These are phyloP conservation scores for Drosophila guanche DNA, from an alignment of 1,140 invertebrate genomes.

Conservation along the genomic window DNA sequence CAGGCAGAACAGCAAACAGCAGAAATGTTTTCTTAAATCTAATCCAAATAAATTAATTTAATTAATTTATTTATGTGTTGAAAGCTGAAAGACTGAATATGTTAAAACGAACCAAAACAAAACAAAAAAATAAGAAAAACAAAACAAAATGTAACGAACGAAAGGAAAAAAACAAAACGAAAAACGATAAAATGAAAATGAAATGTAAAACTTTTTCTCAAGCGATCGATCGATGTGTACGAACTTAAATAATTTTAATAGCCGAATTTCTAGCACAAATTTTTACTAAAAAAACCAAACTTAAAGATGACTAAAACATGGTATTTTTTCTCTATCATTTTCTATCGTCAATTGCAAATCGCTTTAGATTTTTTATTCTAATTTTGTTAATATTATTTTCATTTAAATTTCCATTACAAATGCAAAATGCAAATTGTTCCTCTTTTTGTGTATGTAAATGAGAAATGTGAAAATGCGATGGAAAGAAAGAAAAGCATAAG, in stretches of 20 bases:
- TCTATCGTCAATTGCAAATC: too few relatives aligned
- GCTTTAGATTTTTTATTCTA: slow-evolving; percentile 17
- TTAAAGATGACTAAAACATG: slow-evolving; percentile 32
- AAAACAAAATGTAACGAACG: slow-evolving; percentile 49
- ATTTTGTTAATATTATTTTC: slow-evolving; percentile 12
- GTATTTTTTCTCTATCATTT: slow-evolving; percentile 7
- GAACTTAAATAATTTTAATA: slow-evolving; percentile 82
- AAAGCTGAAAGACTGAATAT: slow-evolving; percentile 83
- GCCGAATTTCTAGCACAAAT: slow-evolving; percentile 81
- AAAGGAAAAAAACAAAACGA: slow-evolving; percentile 30
- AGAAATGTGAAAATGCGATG: slow-evolving; percentile 31
- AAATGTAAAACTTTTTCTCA: slow-evolving; percentile 67
- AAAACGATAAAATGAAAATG: slow-evolving; percentile 36
- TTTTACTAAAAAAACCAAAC: slow-evolving; percentile 39
- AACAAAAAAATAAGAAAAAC: slow-evolving; percentile 34
- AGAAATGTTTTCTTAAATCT: slow-evolving; percentile 67
- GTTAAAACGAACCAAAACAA: slow-evolving; percentile 64
- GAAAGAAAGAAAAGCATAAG: slow-evolving; percentile 34
- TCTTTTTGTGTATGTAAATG: slow-evolving; percentile 55
- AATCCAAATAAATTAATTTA: slow-evolving; percentile 82
- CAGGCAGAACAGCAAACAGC: slow-evolving; percentile 42
- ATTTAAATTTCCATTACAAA: slow-evolving; percentile 21
- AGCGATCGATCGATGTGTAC: slow-evolving; percentile 50
- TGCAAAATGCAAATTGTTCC: slow-evolving; percentile 55
- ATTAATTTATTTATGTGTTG: slow-evolving; percentile 77